Evolutionary conservation across 2,113 vertebrate species (phyloP).

Genomic region (Cyanoramphus novaezelandiae): DNA sequence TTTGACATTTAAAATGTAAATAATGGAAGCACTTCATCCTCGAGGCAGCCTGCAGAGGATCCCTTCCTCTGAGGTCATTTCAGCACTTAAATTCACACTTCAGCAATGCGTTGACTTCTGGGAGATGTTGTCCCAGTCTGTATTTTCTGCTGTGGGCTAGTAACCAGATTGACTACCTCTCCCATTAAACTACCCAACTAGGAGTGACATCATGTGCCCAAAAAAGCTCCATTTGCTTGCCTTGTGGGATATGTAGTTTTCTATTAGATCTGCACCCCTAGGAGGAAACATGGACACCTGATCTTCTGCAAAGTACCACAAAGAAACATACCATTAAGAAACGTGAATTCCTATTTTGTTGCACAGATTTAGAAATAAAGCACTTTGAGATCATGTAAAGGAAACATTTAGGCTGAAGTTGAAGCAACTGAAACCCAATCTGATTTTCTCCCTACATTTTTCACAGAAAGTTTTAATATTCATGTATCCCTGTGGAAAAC

Average conservation of each 20-base stretch:
- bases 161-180: background rate
- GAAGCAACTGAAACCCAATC: background rate
- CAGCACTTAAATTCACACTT: background rate
- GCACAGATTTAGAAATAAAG: background rate
- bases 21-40: background rate
- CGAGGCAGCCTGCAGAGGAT: background rate
- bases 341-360: background rate
- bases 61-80: constrained; percentile 7
- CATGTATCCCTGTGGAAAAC: background rate
- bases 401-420: background rate
- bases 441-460: background rate
- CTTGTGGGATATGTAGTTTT: constrained; percentile 8
- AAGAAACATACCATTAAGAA: background rate
- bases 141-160: background rate
- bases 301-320: background rate
- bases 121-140: background rate
- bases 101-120: background rate
- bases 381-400: background rate
- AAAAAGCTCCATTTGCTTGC: background rate
- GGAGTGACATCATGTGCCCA: background rate
- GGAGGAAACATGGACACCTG: background rate
- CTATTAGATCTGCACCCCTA: background rate
- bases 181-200: background rate
- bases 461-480: background rate
- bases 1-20: constrained; percentile 53